Evolutionary conservation across 1,140 invertebrate species (phyloP), one percentile per base, ranked within the genome.

Genomic region (Leguminivora glycinivorella): DNA sequence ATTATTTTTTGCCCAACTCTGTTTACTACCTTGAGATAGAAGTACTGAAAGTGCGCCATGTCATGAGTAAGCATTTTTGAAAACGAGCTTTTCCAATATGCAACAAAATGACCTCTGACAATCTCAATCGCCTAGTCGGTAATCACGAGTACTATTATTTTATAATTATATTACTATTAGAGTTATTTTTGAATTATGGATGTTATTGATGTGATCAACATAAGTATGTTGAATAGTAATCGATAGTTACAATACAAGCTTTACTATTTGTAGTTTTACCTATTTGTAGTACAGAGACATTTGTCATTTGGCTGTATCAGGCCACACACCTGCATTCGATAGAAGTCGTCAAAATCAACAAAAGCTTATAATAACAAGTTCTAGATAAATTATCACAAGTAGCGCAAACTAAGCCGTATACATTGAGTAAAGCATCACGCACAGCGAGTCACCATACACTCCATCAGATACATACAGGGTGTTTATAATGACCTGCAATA

Each of bases 351-450:
- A 84, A 81, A 78, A 78, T 75, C 70, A 70, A 72, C 75, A 31
- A 69, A 77, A 71, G 40, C 29, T 58, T 77, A 52, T 22, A 10
- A 75, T 75, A 78, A 84, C 78, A 78, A 78, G 71, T 75, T 75
- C 73, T 75, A 75, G 56, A 72, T 75, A 71, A 82, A 83, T 86
- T 84, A 84, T 83, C 84, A 83, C 84, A 84, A 77, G 81, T 75
- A 82, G 81, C 82, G 78, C 75, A 80, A 81, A 81, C 74, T 25
- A 83, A 85, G 79, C 82, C 82, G 78, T 82, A 82, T 80, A 84
- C 75, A 74, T 25, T 29, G 29, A 19, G 58, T 63, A 63, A 60
- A 60, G 58, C 58, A 19, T 52, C 47, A 22, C 47, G 2, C 47
- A 10, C 47, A 22, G 47, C 47, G 47, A 52, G 47, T 52, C n/a